Evolutionary conservation across 2,797 vertebrate species (phyloP).

Genomic region (Neosilurus mollespiculum): DNA sequence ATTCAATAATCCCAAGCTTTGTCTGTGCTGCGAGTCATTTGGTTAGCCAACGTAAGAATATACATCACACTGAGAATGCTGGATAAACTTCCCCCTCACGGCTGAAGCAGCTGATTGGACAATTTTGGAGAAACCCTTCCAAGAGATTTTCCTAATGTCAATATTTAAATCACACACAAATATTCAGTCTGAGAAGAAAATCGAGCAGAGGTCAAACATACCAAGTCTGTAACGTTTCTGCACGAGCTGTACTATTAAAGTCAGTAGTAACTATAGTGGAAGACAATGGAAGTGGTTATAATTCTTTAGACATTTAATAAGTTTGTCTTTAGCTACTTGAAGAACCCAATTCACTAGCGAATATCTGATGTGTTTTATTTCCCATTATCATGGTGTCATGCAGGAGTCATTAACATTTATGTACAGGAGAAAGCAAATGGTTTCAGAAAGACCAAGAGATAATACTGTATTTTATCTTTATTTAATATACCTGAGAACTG

Average conservation of each 20-base stretch:
- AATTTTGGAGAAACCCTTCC: neutral
- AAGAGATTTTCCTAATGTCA: slow-evolving; percentile 21
- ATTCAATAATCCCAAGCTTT: neutral
- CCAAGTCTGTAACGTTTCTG: neutral
- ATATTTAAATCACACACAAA: slow-evolving; percentile 53
- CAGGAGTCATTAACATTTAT: no score
- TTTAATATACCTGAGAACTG: no score
- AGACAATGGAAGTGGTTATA: neutral
- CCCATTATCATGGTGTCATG: no score
- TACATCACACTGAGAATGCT: neutral
- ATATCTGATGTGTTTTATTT: no score
- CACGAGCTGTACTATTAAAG: neutral
- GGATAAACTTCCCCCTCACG: neutral
- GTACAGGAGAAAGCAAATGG: no score
- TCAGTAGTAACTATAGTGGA: neutral
- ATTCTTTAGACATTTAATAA: neutral
- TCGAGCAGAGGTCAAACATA: neutral
- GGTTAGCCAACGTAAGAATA: neutral
- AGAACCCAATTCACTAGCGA: no score
- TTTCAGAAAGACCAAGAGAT: no score
- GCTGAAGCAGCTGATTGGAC: neutral
- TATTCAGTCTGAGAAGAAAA: slow-evolving; percentile 22
- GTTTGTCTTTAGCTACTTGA: neutral
- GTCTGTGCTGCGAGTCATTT: neutral
- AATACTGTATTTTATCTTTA: no score